Evolutionary conservation across 2,797 vertebrate genomes (phyloP).

Genomic region (Ibycter americanus): DNA sequence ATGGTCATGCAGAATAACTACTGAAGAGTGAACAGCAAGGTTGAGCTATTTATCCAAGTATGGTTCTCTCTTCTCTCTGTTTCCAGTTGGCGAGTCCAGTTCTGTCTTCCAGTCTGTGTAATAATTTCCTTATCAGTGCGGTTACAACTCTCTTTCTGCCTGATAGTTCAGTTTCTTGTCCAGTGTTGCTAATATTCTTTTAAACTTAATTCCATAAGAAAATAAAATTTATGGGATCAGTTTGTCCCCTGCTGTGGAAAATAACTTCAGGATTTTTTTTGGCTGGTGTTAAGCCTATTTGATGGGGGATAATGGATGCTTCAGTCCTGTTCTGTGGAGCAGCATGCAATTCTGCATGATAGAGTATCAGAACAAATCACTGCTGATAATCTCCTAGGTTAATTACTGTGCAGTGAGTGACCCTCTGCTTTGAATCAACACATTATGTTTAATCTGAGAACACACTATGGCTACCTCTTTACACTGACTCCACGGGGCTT

Average conservation of each 20-base stretch:
- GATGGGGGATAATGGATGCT: neutral
- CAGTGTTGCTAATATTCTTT: neutral
- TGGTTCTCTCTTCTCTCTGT: neutral
- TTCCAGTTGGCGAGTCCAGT: neutral
- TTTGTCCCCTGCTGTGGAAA: neutral
- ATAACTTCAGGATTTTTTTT: neutral
- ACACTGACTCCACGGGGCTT: neutral
- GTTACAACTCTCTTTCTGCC: neutral
- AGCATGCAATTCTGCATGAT: neutral
- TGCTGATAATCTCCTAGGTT: neutral
- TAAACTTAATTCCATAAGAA: neutral
- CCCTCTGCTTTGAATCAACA: neutral
- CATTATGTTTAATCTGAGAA: neutral
- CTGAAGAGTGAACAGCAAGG: neutral
- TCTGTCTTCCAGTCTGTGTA: neutral
- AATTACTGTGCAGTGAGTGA: neutral
- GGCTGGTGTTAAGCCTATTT: neutral
- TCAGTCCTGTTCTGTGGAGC: neutral
- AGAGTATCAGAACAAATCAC: neutral
- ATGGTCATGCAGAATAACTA: conserved; percentile 33
- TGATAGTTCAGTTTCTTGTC: neutral
- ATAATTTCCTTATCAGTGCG: neutral
- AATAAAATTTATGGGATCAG: neutral
- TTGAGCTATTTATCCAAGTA: neutral
- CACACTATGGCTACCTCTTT: neutral